Evolutionary conservation across 2,113 vertebrate species (phyloP).

Genomic region (Rhagologus leucostigma): DNA sequence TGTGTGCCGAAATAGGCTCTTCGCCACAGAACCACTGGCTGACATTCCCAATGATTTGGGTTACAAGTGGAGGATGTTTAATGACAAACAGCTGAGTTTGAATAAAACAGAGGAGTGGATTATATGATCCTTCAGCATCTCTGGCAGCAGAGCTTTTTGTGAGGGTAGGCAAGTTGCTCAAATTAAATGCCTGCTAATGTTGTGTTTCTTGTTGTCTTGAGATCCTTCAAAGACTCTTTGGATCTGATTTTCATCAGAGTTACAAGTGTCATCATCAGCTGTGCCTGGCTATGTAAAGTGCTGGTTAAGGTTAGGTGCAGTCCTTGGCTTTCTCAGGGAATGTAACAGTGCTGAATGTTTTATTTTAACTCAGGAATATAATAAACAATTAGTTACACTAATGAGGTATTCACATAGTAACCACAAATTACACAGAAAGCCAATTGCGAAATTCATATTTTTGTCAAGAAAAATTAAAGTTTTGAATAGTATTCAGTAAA

Average conservation of each 20-base stretch:
- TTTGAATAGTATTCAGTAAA: neutral
- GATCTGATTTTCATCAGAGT: neutral
- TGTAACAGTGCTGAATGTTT: neutral
- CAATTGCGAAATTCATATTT: accelerated
- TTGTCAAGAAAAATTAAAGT: neutral
- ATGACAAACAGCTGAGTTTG: neutral
- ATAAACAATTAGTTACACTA: neutral
- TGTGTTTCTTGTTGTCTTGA: neutral
- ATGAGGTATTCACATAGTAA: neutral
- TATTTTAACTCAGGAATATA: neutral
- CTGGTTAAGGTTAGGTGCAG: neutral
- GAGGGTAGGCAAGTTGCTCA: neutral
- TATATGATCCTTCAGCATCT: neutral
- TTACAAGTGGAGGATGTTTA: neutral
- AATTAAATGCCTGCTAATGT: neutral
- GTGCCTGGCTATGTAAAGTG: neutral
- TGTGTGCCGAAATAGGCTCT: neutral
- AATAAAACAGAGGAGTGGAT: neutral
- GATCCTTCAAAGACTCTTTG: neutral
- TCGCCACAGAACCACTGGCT: neutral
- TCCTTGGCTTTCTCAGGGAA: neutral
- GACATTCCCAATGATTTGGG: neutral
- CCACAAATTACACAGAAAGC: neutral
- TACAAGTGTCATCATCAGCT: neutral
- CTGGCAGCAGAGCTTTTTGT: neutral